phyloP scores from a whole-genome alignment of 1,140 invertebrate species.

The Trichoplusia ni region DNA sequence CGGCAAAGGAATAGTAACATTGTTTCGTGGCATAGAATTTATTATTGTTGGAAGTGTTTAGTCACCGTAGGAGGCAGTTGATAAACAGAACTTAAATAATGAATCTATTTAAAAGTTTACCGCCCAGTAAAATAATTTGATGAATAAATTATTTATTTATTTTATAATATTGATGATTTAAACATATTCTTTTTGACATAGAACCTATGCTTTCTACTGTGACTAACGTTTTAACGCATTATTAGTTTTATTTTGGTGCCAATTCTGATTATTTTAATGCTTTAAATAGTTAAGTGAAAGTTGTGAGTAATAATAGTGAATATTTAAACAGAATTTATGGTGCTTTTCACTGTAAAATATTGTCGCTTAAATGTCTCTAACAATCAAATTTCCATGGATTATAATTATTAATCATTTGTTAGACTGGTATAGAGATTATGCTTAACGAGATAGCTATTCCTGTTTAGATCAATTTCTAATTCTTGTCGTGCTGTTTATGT shows the following conservation, averaged over 20 bases:
- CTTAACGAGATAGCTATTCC: constrained; percentile 45
- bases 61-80: constrained; percentile 23
- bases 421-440: constrained; percentile 25
- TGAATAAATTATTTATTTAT: too few species aligned
- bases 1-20: constrained; percentile 12
- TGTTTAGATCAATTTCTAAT: constrained; percentile 46
- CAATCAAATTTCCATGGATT: constrained; percentile 26
- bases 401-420: constrained; percentile 7
- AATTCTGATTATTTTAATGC: constrained; percentile 69
- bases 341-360: constrained; percentile 68
- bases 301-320: constrained; percentile 65
- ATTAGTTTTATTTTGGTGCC: constrained; percentile 63
- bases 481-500: constrained; percentile 41
- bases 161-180: too few species aligned
- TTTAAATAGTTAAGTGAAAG: constrained; percentile 71
- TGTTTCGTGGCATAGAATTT: constrained; percentile 26
- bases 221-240: constrained; percentile 18
- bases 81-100: constrained; percentile 4
- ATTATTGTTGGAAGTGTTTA: constrained; percentile 22
- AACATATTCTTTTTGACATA: too few species aligned
- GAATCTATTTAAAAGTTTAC: neutral
- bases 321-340: constrained; percentile 66
- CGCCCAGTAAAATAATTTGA: neutral
- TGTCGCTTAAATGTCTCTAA: constrained; percentile 35
- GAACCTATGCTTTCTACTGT: constrained; percentile 22